Percentiles rank a stretch among this genome's conserved stretches.
Evolutionary conservation across 2,888 invertebrate species (phyloP).

Genomic region (Aspidapion aeneum): DNA sequence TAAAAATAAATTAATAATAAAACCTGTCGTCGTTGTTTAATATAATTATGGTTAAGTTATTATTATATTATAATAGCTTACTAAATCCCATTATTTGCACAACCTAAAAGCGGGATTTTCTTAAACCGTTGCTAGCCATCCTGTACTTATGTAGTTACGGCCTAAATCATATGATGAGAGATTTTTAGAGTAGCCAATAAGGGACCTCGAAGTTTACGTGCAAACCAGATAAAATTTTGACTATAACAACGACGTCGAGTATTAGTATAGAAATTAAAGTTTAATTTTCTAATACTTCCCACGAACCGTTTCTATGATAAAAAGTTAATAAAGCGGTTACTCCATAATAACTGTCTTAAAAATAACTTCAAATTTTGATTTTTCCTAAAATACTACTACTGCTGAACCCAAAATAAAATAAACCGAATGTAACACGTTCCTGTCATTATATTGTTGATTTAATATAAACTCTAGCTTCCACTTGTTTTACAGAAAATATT

Average conservation of each 20-base stretch:
- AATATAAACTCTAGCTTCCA: too few relatives aligned
- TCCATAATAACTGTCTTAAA: background rate
- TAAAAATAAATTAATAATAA: too few relatives aligned
- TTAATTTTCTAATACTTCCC: constrained; percentile 47
- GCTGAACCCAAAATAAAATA: too few relatives aligned
- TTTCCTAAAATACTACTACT: too few relatives aligned
- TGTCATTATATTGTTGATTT: too few relatives aligned
- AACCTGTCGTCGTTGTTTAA: too few relatives aligned
- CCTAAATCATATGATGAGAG: constrained; percentile 89
- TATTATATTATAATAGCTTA: constrained; percentile 90
- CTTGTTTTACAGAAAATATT: too few relatives aligned
- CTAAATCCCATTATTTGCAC: constrained; percentile 97
- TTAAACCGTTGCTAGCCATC: constrained; percentile 94
- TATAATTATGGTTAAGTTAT: too few relatives aligned
- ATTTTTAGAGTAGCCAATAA: constrained; percentile 89
- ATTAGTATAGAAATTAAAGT: constrained; percentile 60
- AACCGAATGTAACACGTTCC: too few relatives aligned
- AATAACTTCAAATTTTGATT: too few relatives aligned
- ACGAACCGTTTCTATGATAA: constrained; percentile 49
- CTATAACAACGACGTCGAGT: constrained; percentile 63
- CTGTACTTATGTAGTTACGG: constrained; percentile 87
- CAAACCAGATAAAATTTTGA: constrained; percentile 46
- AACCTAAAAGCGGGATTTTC: constrained; percentile 90
- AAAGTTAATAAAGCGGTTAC: background rate
- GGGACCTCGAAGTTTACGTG: constrained; percentile 73